phyloP scores from a whole-genome alignment of 2,797 vertebrate genomes.

The Liasis olivaceus region DNA sequence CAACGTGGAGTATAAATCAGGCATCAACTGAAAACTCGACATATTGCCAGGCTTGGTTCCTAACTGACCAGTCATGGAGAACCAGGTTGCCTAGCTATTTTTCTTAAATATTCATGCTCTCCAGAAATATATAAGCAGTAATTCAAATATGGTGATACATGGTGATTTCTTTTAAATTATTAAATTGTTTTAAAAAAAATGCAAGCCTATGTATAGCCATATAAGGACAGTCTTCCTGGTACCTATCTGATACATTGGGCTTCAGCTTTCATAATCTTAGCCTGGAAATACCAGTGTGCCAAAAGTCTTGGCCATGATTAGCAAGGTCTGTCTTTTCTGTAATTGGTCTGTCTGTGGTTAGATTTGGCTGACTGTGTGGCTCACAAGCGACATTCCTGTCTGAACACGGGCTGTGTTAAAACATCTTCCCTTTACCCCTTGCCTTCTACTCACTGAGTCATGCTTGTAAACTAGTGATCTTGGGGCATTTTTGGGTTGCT shows the following conservation, averaged over 20 bases:
- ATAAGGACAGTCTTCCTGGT: accelerated
- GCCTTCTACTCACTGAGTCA: background rate
- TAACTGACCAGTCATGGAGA: background rate
- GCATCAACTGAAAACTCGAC: background rate
- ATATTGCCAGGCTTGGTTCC: background rate
- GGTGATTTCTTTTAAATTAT: background rate
- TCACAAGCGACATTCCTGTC: background rate
- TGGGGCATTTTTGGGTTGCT: background rate
- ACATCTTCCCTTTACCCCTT: background rate
- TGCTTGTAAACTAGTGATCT: slow-evolving; percentile 10
- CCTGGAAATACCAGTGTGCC: background rate
- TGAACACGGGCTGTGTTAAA: background rate
- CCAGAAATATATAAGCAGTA: background rate
- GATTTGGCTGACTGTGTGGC: background rate
- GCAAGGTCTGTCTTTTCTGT: slow-evolving; percentile 8
- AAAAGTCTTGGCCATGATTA: background rate
- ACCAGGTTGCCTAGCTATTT: background rate
- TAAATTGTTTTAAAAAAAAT: background rate
- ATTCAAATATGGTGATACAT: background rate
- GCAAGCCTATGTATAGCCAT: accelerated
- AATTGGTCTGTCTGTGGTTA: background rate
- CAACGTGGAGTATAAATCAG: background rate
- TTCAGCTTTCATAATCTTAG: background rate
- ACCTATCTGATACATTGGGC: background rate
- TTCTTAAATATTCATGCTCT: accelerated